Conservation (phyloP, 1,140 invertebrate species). For the Hestina assimilis region DNA sequence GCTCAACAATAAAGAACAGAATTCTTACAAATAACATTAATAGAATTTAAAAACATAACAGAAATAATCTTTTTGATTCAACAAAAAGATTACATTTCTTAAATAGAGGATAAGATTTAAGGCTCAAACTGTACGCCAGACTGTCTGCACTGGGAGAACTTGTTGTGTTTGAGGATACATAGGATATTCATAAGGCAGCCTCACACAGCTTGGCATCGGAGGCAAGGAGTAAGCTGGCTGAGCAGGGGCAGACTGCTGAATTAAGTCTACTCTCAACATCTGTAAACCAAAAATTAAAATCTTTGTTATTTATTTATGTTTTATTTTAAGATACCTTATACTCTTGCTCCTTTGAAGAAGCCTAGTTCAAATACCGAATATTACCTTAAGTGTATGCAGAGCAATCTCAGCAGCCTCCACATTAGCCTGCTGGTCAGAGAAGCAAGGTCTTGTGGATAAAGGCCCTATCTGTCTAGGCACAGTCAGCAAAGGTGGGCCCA, state of each 20-base stretch:
- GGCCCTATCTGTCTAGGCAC: slow-evolving; percentile 46
- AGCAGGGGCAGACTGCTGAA: slow-evolving; percentile 33
- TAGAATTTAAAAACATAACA: background rate
- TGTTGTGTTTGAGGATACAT: slow-evolving; percentile 35
- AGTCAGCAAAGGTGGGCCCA: slow-evolving; percentile 44
- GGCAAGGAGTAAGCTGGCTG: slow-evolving; percentile 38
- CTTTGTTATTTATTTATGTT: too few relatives aligned
- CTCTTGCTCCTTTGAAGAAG: too few relatives aligned
- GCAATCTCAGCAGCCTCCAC: slow-evolving; percentile 56
- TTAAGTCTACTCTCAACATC: slow-evolving; percentile 42
- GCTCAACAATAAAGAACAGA: slow-evolving; percentile 18
- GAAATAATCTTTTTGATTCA: background rate
- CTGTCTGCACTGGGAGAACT: slow-evolving; percentile 26
- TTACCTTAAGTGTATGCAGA: slow-evolving; percentile 53
- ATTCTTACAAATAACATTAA: slow-evolving; percentile 12
- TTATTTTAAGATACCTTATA: too few relatives aligned
- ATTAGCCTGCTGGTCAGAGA: slow-evolving; percentile 48
- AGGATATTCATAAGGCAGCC: slow-evolving; percentile 42
- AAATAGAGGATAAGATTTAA: too few relatives aligned
- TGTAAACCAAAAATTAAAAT: slow-evolving; percentile 27
- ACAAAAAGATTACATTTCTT: background rate
- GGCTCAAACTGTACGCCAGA: slow-evolving; percentile 34
- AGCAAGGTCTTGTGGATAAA: slow-evolving; percentile 38
- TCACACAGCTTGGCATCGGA: slow-evolving; percentile 35
- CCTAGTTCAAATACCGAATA: too few relatives aligned